phyloP scores from a whole-genome alignment of 2,888 invertebrate species.

The Muschampia plurimacula region DNA sequence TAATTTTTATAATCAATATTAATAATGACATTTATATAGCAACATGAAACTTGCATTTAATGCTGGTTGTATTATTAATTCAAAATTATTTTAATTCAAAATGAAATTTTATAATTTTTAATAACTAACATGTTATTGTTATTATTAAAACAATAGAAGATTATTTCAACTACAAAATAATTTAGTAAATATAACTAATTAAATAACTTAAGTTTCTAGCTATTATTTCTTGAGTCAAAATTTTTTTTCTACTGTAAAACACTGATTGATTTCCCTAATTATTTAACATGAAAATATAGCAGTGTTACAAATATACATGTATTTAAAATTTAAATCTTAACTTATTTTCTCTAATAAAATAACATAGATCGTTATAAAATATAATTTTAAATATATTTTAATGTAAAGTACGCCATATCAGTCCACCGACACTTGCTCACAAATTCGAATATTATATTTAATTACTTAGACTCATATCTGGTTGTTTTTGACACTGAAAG shows the following conservation, averaged over 20 bases:
- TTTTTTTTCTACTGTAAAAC: background rate
- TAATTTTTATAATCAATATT: background rate
- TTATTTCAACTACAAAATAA: background rate
- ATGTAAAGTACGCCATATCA: constrained; percentile 55
- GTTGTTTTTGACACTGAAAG: constrained; percentile 12
- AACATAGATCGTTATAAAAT: background rate
- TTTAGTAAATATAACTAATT: background rate
- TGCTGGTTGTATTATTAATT: background rate
- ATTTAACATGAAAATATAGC: too few relatives aligned
- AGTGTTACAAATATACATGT: background rate
- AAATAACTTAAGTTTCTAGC: background rate
- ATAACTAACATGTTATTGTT: background rate
- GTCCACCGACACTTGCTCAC: constrained; percentile 64
- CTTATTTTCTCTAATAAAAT: background rate
- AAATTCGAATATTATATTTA: constrained; percentile 49
- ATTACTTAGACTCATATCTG: constrained; percentile 37
- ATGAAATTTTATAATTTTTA: constrained; percentile 8
- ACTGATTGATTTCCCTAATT: background rate
- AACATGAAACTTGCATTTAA: constrained; percentile 27
- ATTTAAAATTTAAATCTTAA: background rate
- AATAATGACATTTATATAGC: background rate
- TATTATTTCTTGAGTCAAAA: background rate
- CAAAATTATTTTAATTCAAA: too few relatives aligned
- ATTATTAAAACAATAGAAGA: too few relatives aligned
- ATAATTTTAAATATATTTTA: background rate